These are phyloP conservation scores for Dascillus cervinus DNA, from an alignment of 2,888 invertebrate genomes.

Conservation along the genomic window DNA sequence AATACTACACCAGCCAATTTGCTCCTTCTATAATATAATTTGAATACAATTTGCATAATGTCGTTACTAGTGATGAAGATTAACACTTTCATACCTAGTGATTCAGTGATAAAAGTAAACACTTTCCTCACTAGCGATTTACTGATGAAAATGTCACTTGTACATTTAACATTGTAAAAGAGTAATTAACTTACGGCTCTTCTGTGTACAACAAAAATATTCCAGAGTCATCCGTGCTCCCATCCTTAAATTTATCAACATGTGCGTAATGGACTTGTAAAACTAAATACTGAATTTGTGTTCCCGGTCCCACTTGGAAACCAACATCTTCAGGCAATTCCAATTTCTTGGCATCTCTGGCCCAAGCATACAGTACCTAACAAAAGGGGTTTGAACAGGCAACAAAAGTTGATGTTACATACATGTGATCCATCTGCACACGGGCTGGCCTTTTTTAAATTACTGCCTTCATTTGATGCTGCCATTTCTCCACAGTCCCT, in stretches of 20 bases:
- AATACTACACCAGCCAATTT: constrained; percentile 89
- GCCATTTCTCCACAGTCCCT: constrained; percentile 95
- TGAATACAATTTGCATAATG: no score
- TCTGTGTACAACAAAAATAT: constrained; percentile 72
- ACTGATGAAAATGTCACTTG: no score
- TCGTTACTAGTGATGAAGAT: no score
- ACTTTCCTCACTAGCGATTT: no score
- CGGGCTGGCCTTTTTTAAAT: constrained; percentile 57
- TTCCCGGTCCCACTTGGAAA: constrained; percentile 80
- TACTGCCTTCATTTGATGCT: constrained; percentile 34
- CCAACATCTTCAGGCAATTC: constrained; percentile 80
- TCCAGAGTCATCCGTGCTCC: constrained; percentile 76
- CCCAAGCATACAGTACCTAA: constrained; percentile 94
- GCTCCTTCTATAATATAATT: constrained; percentile 61
- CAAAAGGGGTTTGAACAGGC: no score
- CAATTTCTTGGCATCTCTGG: constrained; percentile 79
- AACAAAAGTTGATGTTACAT: constrained; percentile 18
- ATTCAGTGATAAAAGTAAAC: no score
- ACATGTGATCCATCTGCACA: constrained; percentile 70
- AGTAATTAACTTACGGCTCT: constrained; percentile 49
- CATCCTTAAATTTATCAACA: constrained; percentile 43
- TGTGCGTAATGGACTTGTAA: constrained; percentile 64
- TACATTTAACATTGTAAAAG: no score
- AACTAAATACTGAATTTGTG: constrained; percentile 80
- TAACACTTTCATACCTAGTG: no score